Evolutionary conservation across 2,797 vertebrate species (phyloP), one percentile per base, ranked within the genome.

Genomic region (Ctenopoma kingsleyae): DNA sequence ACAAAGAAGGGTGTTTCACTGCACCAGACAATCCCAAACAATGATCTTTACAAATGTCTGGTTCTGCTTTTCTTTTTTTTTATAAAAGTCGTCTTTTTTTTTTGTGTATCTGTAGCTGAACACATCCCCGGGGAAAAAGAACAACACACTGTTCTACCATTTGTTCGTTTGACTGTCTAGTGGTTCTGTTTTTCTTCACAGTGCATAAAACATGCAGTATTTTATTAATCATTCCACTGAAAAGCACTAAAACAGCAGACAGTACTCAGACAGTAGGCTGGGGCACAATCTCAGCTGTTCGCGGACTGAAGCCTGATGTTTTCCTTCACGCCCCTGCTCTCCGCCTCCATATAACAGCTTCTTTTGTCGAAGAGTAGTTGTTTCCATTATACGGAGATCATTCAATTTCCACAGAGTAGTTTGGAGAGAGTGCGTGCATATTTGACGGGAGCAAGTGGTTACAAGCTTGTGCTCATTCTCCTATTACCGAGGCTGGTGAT

Each of bases 301-400:
- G 10, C 77, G 40, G 69, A 71, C 40, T 12, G 44, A 61, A 49
- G 66, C 71, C 76, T 51, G 70, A 73, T 80, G 86, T 86, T 87
- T 82, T 71, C 68, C 65, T 85, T 86, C 77, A 81, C 82, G 73
- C 84, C 81, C 87, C 80, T 61, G 76, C 89, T 80, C 80, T 55
- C 80, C 47, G 79, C 73, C 81, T 81, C 83, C 48, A 38, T 48
- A 91, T 78, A 90, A 86, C 87, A 82, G 79, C 67, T 69, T 56
- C 91, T 84, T 81, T 86, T 91, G 89, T 91, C 82, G 79, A 40
- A 51, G 58, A 81, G 67, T 65, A 63, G 63, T 78, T 87, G 79
- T 88, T 90, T 84, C 84, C 74, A 89, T 90, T 90, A 88, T 83
- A 85, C 69, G 62, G 80, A 83, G 84, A 90, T 92, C 84, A 86